Evolutionary conservation across 1,140 invertebrate genomes (phyloP).

Genomic region (Zophobas atratus): DNA sequence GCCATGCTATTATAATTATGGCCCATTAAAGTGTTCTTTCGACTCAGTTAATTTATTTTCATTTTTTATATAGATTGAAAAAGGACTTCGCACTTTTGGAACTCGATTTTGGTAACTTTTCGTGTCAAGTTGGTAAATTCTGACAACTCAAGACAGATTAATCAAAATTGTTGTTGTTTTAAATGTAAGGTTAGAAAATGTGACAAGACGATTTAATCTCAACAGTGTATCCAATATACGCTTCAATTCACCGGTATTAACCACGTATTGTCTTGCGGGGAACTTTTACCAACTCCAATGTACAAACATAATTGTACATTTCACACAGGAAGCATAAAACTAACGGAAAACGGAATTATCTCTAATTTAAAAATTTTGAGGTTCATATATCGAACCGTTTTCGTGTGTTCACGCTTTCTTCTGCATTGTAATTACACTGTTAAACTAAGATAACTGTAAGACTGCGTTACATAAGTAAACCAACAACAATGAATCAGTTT

Average conservation of each 20-base stretch:
- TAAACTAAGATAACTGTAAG: neutral
- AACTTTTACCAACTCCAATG: neutral
- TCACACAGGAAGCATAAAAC: slow-evolving; percentile 19
- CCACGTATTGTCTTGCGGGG: neutral
- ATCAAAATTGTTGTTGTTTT: neutral
- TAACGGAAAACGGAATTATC: slow-evolving; percentile 15
- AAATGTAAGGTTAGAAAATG: no score
- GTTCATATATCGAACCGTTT: neutral
- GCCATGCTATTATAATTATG: no score
- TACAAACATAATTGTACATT: slow-evolving; percentile 14
- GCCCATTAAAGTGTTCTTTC: no score
- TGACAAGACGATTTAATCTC: no score
- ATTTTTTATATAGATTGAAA: no score
- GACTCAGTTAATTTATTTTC: no score
- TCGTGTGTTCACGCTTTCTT: slow-evolving; percentile 27
- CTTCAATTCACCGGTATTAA: no score
- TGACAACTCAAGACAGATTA: neutral
- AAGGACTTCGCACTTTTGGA: no score
- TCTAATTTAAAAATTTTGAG: slow-evolving; percentile 22
- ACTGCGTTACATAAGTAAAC: slow-evolving; percentile 6
- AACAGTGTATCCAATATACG: no score
- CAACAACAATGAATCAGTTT: slow-evolving; percentile 5
- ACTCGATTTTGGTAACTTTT: neutral
- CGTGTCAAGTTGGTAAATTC: neutral
- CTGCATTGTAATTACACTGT: neutral